Evolutionary conservation across 2,888 invertebrate genomes (phyloP), one percentile per base, ranked within the genome.

Genomic region (Cylindroiulus punctatus): DNA sequence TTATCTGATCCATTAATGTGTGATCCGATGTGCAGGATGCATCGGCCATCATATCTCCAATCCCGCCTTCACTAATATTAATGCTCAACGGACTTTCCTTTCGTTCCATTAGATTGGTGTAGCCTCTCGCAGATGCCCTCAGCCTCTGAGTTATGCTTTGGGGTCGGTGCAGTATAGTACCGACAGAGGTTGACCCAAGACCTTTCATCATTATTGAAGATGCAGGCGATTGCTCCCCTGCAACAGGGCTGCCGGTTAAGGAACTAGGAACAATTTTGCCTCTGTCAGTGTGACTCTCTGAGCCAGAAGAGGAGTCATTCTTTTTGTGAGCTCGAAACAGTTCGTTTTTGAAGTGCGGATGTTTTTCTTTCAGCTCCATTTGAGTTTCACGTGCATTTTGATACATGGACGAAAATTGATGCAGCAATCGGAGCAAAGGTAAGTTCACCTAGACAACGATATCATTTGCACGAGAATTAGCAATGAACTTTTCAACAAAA

Each of bases 361-460:
- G 52, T n/a, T 81, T 87, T 82, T 95, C 95, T 88, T 96, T 94
- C 87, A 98, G 92, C 90, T 98, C 98, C 89, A 95, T 94, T 90
- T 97, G 96, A 0, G 98, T 98, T 90, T 98, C 97, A 90, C 97
- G 96, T 0, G 98, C 97, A 91, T 98, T 98, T 91, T 97, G 97
- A 91, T 98, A 97, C 97, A 98, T 98, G 90, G 97, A 98, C 89
- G 96, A 96, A 90, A 98, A 98, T 92, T 98, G 98, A 92, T 98
- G 98, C 87, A 98, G 92, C 85, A 98, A 93, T 85, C 98, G 92
- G 83, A 98, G 92, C 57, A 98, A 92, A 0, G 98, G 98, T 98
- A 98, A 98, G 91, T 98, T 98, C 0, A 98, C 94, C 94, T 94
- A 86, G 19, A 32, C 19, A 30, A 42, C 12, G 8, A 36, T 36